A percentile compares a stretch with the other conserved stretches of the same genome.
Conservation (phyloP, 2,113 vertebrate species). For the Lepus europaeus region DNA sequence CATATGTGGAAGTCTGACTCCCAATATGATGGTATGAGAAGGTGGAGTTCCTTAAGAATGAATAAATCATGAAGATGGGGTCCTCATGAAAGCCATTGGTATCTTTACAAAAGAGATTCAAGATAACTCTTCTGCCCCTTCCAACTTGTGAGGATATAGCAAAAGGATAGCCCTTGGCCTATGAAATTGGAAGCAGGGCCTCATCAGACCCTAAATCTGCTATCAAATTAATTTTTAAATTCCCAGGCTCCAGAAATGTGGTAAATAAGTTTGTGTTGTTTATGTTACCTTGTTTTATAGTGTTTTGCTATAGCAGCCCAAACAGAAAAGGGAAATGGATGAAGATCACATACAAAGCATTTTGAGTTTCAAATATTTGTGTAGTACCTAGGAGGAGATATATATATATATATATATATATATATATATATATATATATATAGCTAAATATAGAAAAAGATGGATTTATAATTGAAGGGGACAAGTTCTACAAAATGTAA, state of each 20-base stretch:
- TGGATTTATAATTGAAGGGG: neutral
- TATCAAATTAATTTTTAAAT: neutral
- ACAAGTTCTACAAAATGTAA: neutral
- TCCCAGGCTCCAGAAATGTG: neutral
- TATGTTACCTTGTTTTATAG: neutral
- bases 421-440: neutral
- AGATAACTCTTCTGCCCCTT: neutral
- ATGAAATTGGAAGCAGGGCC: neutral
- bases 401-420: neutral
- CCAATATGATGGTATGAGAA: neutral
- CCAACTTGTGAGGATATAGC: neutral
- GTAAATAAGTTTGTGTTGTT: neutral
- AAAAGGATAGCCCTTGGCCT: neutral
- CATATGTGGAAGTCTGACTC: neutral
- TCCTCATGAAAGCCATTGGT: neutral
- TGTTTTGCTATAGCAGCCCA: neutral
- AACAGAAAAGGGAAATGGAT: neutral
- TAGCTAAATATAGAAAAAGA: neutral
- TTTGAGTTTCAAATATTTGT: slow-evolving; percentile 31
- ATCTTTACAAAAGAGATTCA: neutral
- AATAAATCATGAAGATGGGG: neutral
- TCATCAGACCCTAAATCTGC: neutral
- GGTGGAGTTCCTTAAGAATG: neutral
- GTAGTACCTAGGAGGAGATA: neutral
- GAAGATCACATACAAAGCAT: neutral